Evolutionary conservation across 1,140 invertebrate species (phyloP), one percentile per base, ranked within the genome.

Genomic region (Saccostrea cuccullata): DNA sequence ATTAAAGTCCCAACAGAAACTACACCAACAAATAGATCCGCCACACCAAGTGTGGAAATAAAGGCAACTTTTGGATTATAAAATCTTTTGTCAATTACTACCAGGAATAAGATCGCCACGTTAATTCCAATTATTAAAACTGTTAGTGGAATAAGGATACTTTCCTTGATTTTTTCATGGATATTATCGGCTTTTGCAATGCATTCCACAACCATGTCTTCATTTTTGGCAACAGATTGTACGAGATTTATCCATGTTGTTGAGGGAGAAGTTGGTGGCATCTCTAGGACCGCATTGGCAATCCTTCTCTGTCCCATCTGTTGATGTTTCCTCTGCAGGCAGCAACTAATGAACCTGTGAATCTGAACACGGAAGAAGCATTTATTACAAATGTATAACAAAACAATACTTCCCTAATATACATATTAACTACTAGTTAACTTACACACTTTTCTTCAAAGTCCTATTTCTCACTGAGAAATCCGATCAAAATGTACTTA

Each of bases 1-100:
- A 90, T 58, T 12, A 92, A 67, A 0, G 92, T 91, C 23, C 88
- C 90, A 55, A 92, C 90, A n/a, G 90, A 91, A 11, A 92, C 92
- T 56, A 89, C 89, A 4, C 92, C 92, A 60, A 92, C 91, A 82
- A 89, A 90, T 8, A 92, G 40, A 55, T 92, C 92, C 0, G 92
- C 90, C 12, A 92, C 85, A 15, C 87, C 90, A 3, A 92, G 85
- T 13, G 89, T 90, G 0, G 89, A 89, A 30, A 92, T 86, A 55
- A 92, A 89, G 3, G 89, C 88, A 55, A 92, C 92, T 17, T 90
- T 91, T 12, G 90, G 90, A 36, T 84, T 91, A 70, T 91, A 88
- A 55, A 92, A 91, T 55, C 88, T 87, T 77, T 86, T 91, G 64
- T 92, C 89, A 0, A 55, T 30, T 40, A 73, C 58, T 36, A 92